Percentiles rank a stretch among this genome's conserved stretches.
These are phyloP conservation scores for Luidia sarsii DNA, from an alignment of 53 echinoderm and acorn worm species.

Conservation along the genomic window DNA sequence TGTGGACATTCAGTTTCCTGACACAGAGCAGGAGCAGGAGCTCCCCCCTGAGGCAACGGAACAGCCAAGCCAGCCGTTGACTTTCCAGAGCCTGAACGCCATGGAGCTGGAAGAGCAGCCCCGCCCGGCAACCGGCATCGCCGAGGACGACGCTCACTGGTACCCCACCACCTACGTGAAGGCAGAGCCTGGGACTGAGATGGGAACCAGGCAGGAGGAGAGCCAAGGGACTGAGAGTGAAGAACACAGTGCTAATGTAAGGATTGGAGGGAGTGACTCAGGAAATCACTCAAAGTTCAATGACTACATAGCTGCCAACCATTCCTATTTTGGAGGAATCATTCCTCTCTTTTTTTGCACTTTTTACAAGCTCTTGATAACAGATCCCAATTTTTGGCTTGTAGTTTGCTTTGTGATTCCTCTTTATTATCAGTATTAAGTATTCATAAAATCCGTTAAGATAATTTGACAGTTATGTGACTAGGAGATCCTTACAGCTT, in stretches of 20 bases:
- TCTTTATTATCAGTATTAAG: too few species aligned
- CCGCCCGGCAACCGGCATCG: slow-evolving; percentile 24
- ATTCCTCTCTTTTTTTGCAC: too few species aligned
- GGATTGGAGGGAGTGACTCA: too few species aligned
- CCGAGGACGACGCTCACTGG: slow-evolving; percentile 32
- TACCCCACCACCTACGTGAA: slow-evolving; percentile 40
- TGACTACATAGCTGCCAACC: too few species aligned
- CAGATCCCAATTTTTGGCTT: too few species aligned
- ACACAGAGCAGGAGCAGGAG: slow-evolving; percentile 48
- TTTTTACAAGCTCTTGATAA: too few species aligned
- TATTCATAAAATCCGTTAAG: too few species aligned
- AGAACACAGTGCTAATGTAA: slow-evolving; percentile 27
- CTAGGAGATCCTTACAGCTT: background rate
- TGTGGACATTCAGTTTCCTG: slow-evolving; percentile 66
- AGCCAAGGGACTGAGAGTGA: background rate
- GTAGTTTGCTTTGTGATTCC: too few species aligned
- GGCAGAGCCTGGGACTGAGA: slow-evolving; percentile 46
- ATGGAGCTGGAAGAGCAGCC: slow-evolving; percentile 59
- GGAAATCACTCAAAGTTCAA: too few species aligned
- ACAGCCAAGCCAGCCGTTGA: slow-evolving; percentile 29
- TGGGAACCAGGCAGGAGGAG: slow-evolving; percentile 17
- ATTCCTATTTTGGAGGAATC: too few species aligned
- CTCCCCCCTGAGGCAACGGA: slow-evolving; percentile 8
- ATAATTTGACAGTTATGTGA: background rate
- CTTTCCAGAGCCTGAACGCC: slow-evolving; percentile 29